Evolutionary conservation across 2,113 vertebrate genomes (phyloP), one percentile per base, ranked within the genome.

Genomic region (Grantiella picta): DNA sequence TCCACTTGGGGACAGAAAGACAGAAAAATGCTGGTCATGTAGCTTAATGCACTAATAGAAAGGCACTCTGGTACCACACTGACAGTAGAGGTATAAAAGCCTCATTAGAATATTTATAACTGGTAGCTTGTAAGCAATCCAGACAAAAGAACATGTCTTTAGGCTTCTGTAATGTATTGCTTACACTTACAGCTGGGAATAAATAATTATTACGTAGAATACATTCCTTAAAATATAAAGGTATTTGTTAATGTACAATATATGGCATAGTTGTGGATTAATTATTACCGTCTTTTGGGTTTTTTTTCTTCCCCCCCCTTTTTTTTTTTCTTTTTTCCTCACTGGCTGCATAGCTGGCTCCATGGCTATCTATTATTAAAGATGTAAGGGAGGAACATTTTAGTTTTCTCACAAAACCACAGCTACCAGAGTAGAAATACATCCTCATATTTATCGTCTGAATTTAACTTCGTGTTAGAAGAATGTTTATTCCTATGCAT

Each of bases 61-160:
- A 94, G 73, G 82, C 59, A 73, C 85, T 91, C 21, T 0, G 0
- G 42, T 90, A 54, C 47, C 76, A 77, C 75, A 90, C 42, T 91
- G 82, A 87, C 88, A 81, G 73, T 38, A 82, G 64, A 88, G 57
- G 86, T 89, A 87, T 87, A 86, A 92, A 90, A 91, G 45, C 73
- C 78, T 93, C 70, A 91, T 95, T 93, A 80, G 85, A 95, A 92
- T 96, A 93, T 92, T 95, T 92, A 95, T 94, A 82, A 90, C 75
- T 85, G 33, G 35, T 90, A 63, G 57, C 61, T 90, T 82, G 68
- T 94, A 91, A 94, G 71, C 53, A 90, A 47, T 47, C 33, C 15
- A 19, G 75, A 89, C 71, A 89, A 91, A 79, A 35, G 49, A 90
- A 66, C 9, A 3, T 4, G 21, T 85, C 53, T 96, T 90, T 50